Base-by-base conservation (phyloP, 2,113 vertebrate species). In the Spheniscus mendiculus region DNA sequence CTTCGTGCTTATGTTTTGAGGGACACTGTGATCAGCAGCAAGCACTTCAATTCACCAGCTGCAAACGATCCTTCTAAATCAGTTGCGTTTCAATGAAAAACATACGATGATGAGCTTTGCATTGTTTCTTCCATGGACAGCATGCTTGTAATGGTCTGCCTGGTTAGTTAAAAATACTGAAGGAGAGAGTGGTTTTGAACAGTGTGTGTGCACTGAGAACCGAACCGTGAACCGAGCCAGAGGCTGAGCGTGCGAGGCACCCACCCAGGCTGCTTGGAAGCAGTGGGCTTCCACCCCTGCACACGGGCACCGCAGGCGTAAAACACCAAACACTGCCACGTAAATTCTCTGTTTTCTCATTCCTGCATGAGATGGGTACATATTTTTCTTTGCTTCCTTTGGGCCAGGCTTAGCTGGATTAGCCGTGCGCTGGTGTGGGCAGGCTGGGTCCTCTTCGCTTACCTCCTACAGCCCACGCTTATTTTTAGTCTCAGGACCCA, bases 211-310 rank as follows among this genome's bases (percentile, higher is more conserved):
- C 40, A 7, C 40, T 5, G 13, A 49, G 36, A 69, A 50, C 36
- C 0, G 1, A 61, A 52, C 38, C 23, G 18, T 16, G 25, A 66
- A 22, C 22, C 3, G 4, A 58, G 58, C 40, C 49, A 25, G 62
- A 12, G 8, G 40, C 16, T 0, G 2, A 49, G 45, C 5, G 2
- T 7, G 17, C 1, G 1, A 26, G 19, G 23, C 32, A 58, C 12
- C 34, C 71, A 49, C 52, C 27, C 36, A 3, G 21, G 59, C 27
- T 15, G 7, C 45, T 56, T 29, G 52, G 40, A 42, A 72, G 58
- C 65, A 19, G 11, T 7, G 34, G 25, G 32, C 45, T 61, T 61
- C 21, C 58, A 29, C 7, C 25, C 5, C 40, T 66, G n/a, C 32
- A 21, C 12, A 8, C 1, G 0, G 34, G 34, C 15, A 6, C 32